Percentiles rank a stretch among this genome's conserved stretches.
Conservation (phyloP, 2,888 invertebrate genomes). For the Tetropium fuscum region DNA sequence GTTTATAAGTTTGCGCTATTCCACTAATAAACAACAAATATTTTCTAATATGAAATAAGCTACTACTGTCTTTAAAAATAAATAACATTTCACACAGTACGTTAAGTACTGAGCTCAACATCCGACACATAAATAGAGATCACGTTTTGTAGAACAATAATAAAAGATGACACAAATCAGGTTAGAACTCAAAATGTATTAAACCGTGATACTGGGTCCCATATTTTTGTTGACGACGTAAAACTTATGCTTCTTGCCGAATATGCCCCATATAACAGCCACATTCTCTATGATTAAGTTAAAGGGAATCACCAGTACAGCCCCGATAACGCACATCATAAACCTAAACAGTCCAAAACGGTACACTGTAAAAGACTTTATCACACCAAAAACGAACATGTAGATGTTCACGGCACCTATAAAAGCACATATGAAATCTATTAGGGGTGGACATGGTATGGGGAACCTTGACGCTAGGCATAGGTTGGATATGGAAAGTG, state of each 20-base stretch:
- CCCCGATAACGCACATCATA: slow-evolving; percentile 84
- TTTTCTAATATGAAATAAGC: no score
- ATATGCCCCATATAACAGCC: slow-evolving; percentile 93
- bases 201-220: slow-evolving; percentile 76
- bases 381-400: slow-evolving; percentile 98
- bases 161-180: no score
- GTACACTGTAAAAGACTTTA: slow-evolving; percentile 93
- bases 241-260: slow-evolving; percentile 96
- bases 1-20: no score
- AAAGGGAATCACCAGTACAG: slow-evolving; percentile 91
- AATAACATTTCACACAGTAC: no score
- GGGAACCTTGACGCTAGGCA: slow-evolving; percentile 85
- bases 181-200: no score
- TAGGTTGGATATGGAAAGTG: slow-evolving; percentile 91
- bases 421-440: slow-evolving; percentile 91
- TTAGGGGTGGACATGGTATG: slow-evolving; percentile 84
- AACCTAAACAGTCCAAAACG: slow-evolving; percentile 86
- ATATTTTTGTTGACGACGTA: slow-evolving; percentile 96
- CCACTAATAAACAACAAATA: no score
- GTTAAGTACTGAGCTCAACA: background rate
- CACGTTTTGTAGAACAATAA: no score
- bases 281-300: slow-evolving; percentile 95
- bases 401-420: slow-evolving; percentile 95
- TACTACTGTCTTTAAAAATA: no score
- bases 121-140: slow-evolving; percentile 2